Conservation (phyloP, 2,797 vertebrate genomes). For the Lepus townsendii region DNA sequence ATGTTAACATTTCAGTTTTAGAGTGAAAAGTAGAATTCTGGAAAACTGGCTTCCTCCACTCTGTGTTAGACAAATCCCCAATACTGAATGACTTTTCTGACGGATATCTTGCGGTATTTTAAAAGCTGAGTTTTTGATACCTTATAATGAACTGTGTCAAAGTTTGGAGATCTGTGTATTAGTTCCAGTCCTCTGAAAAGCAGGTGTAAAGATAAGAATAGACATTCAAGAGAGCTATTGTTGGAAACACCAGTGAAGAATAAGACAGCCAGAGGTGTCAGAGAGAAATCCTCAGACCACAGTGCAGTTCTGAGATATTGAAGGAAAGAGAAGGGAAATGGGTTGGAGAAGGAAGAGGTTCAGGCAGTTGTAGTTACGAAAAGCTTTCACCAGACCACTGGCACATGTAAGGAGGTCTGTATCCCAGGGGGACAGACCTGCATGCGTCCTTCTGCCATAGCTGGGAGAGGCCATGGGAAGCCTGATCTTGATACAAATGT, state of each 20-base stretch:
- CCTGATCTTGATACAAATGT: neutral
- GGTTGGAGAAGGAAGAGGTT: neutral
- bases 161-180: neutral
- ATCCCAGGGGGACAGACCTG: neutral
- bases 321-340: neutral
- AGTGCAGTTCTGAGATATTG: neutral
- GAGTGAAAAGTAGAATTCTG: constrained; percentile 21
- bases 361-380: neutral
- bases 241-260: neutral
- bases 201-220: constrained; percentile 15
- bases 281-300: neutral
- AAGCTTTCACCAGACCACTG: neutral
- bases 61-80: neutral
- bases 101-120: constrained; percentile 3
- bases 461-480: neutral
- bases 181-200: constrained; percentile 15
- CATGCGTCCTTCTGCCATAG: neutral
- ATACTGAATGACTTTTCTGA: neutral
- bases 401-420: neutral
- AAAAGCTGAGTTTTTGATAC: neutral
- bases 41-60: neutral
- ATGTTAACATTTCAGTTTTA: constrained; percentile 44
- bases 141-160: constrained; percentile 13
- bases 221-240: neutral
- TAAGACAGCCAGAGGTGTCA: neutral